Percentiles rank a stretch among this genome's conserved stretches.
phyloP scores from a whole-genome alignment of 2,888 invertebrate genomes.

The Leptopilina drosophilae region DNA sequence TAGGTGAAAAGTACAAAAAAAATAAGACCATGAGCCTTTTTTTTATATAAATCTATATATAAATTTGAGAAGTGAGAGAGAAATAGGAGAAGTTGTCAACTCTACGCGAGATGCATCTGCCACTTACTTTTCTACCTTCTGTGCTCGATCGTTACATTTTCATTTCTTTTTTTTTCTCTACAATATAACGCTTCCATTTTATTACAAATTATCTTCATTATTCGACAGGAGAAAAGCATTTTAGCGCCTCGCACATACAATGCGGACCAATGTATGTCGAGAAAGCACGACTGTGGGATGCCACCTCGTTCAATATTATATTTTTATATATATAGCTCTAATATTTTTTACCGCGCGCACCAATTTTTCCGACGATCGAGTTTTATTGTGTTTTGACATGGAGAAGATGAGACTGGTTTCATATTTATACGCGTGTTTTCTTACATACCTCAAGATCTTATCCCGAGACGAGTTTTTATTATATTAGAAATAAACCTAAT shows the following conservation, averaged over 20 bases:
- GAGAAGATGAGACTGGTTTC: constrained; percentile 56
- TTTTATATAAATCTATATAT: background rate
- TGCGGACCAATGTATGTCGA: constrained; percentile 51
- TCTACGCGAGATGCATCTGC: constrained; percentile 74
- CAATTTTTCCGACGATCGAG: constrained; percentile 58
- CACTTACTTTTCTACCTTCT: constrained; percentile 71
- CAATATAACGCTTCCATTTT: constrained; percentile 74
- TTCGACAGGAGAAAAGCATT: constrained; percentile 69
- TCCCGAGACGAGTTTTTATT: constrained; percentile 14
- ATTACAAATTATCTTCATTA: constrained; percentile 75
- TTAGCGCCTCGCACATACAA: constrained; percentile 65
- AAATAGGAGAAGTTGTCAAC: constrained; percentile 75
- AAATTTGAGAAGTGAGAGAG: constrained; percentile 52
- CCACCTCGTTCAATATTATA: constrained; percentile 47
- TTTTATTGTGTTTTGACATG: constrained; percentile 75
- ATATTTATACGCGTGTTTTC: constrained; percentile 54
- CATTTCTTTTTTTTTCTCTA: constrained; percentile 64
- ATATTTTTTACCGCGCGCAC: constrained; percentile 41
- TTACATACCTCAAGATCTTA: constrained; percentile 19
- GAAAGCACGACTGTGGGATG: constrained; percentile 44
- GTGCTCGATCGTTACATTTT: constrained; percentile 66
- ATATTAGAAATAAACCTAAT: background rate
- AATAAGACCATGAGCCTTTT: background rate
- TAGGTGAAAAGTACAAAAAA: background rate
- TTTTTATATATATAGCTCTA: constrained; percentile 5